Percentiles rank a stretch among this genome's conserved stretches.
Evolutionary conservation across 2,888 invertebrate genomes (phyloP).

Genomic region (Meiosimyza platycephala): DNA sequence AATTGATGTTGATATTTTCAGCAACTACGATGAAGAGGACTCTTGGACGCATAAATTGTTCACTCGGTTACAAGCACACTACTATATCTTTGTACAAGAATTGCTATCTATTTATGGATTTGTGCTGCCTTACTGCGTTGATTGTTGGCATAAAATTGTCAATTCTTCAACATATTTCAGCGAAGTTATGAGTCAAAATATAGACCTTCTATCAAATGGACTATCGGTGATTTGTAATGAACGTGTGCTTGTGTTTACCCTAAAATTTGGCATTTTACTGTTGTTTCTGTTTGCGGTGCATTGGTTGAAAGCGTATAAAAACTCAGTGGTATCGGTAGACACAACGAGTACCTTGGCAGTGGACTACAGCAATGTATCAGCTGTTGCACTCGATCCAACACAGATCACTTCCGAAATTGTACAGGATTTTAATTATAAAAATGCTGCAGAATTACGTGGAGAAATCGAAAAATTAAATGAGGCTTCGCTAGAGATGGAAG

Average conservation of each 20-base stretch:
- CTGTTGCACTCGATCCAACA: constrained; percentile 10
- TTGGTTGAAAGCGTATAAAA: constrained; percentile 39
- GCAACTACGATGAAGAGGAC: constrained; percentile 35
- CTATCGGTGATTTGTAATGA: constrained; percentile 41
- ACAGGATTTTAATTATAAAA: constrained; percentile 25
- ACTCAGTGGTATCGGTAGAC: not conserved
- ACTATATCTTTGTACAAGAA: constrained; percentile 37
- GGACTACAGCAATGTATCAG: not conserved
- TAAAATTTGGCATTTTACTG: constrained; percentile 53
- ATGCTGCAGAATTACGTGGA: constrained; percentile 33
- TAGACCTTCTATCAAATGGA: not conserved
- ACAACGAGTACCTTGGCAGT: not conserved
- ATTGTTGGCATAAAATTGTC: constrained; percentile 42
- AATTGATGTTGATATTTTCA: too few species aligned
- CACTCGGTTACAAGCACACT: constrained; percentile 37
- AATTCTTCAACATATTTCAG: constrained; percentile 36
- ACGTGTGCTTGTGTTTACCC: constrained; percentile 54
- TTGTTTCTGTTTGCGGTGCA: constrained; percentile 58
- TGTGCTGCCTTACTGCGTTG: constrained; percentile 38
- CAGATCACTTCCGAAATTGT: not conserved
- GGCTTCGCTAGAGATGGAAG: constrained; percentile 59
- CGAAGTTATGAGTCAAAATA: constrained; percentile 28
- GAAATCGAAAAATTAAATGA: constrained; percentile 54
- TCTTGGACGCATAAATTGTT: constrained; percentile 39
- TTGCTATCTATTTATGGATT: constrained; percentile 37